A percentile compares a stretch with the other conserved stretches of the same genome.
These are phyloP conservation scores for Scrobipalpa costella DNA, from an alignment of 2,888 invertebrate species.

Conservation along the genomic window DNA sequence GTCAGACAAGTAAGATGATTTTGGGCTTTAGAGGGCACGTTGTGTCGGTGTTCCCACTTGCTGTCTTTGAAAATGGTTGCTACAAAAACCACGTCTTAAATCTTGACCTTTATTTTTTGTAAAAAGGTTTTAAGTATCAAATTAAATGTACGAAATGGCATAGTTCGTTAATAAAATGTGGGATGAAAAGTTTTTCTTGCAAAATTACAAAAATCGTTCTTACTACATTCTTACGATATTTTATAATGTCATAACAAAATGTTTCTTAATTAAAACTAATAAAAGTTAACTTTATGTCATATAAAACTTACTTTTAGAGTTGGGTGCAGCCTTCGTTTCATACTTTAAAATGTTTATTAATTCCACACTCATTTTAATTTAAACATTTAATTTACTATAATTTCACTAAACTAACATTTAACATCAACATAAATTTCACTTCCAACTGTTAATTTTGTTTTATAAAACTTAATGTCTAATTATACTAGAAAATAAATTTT, in stretches of 20 bases:
- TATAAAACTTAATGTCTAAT: neutral
- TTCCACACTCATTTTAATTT: slow-evolving; percentile 67
- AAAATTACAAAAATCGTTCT: no score
- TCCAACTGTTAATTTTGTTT: neutral
- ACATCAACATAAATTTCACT: neutral
- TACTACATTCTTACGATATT: no score
- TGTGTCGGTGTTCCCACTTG: neutral
- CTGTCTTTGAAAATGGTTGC: neutral
- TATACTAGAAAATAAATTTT: neutral
- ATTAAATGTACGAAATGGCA: no score
- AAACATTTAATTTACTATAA: slow-evolving; percentile 21
- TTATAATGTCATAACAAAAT: no score
- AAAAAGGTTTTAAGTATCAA: no score
- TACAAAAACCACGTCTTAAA: neutral
- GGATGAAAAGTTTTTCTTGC: no score
- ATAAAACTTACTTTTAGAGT: slow-evolving; percentile 58
- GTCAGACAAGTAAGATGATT: neutral
- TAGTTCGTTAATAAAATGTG: no score
- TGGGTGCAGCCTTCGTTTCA: slow-evolving; percentile 51
- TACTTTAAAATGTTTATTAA: slow-evolving; percentile 57
- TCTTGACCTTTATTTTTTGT: no score
- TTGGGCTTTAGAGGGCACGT: neutral
- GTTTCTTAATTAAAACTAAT: no score
- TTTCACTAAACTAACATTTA: neutral
- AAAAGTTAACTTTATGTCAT: no score